A percentile compares a stretch with the other conserved stretches of the same genome.
phyloP scores from a whole-genome alignment of 2,113 vertebrate species.

The Entomyzon cyanotis region DNA sequence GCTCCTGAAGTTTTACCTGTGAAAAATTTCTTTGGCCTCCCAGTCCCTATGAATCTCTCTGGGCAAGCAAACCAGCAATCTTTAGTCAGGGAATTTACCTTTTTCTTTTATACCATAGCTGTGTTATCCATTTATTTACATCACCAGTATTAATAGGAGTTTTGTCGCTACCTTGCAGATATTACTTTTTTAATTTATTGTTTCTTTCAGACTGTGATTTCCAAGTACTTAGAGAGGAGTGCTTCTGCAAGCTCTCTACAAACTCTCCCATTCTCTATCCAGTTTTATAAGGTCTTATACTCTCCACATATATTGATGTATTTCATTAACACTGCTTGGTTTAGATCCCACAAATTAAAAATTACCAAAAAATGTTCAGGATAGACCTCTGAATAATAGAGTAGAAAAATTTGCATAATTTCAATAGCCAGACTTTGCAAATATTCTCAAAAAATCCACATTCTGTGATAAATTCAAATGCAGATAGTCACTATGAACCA shows the following conservation, averaged over 20 bases:
- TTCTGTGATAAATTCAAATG: background rate
- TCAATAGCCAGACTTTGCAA: background rate
- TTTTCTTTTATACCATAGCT: background rate
- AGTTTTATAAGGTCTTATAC: background rate
- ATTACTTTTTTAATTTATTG: background rate
- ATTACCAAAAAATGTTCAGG: fast-evolving
- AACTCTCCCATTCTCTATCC: background rate
- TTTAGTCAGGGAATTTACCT: background rate
- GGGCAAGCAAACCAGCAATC: background rate
- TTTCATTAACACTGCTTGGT: background rate
- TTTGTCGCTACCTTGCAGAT: background rate
- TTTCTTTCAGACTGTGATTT: background rate
- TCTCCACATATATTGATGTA: background rate
- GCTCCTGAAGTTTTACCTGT: background rate
- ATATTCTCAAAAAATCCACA: background rate
- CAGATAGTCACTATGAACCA: background rate
- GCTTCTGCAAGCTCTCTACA: background rate
- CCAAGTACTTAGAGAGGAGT: background rate
- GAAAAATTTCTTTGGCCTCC: background rate
- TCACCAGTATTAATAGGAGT: background rate
- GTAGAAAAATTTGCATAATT: background rate
- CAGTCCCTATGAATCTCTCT: background rate
- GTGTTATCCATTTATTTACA: background rate
- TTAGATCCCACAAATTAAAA: background rate
- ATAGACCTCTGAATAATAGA: background rate